phyloP scores from a whole-genome alignment of 2,113 vertebrate genomes.

The Phylloscopus trochiloides region DNA sequence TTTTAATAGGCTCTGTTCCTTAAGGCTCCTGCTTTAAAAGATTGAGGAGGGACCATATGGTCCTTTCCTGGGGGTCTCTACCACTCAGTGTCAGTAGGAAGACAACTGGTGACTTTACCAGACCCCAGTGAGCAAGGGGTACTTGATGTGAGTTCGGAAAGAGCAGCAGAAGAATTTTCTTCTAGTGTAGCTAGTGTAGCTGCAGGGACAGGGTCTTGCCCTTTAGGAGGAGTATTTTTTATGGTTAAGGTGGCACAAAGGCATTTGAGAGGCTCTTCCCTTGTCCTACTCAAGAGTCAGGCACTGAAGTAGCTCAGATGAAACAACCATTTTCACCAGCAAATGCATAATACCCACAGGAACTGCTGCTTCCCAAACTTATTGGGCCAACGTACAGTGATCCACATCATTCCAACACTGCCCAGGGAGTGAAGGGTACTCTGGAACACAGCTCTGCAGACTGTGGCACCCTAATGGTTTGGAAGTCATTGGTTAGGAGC shows the following conservation, averaged over 20 bases:
- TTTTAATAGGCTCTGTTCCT: neutral
- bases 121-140: neutral
- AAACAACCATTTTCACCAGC: neutral
- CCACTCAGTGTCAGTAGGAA: neutral
- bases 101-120: neutral
- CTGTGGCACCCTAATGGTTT: neutral
- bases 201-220: neutral
- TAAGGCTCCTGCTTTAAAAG: neutral
- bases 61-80: neutral
- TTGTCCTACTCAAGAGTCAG: neutral
- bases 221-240: neutral
- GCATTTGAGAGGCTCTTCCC: neutral
- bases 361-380: neutral
- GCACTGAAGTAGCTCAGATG: neutral
- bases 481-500: neutral
- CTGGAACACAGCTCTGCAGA: neutral
- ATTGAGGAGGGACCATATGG: neutral
- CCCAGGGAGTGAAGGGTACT: neutral
- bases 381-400: accelerated
- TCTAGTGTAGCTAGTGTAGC: neutral
- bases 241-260: neutral
- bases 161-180: neutral
- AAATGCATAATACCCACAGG: accelerated
- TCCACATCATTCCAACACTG: neutral
- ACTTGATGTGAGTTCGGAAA: neutral